phyloP scores from a whole-genome alignment of 1,140 invertebrate genomes.

The Ips nitidus region DNA sequence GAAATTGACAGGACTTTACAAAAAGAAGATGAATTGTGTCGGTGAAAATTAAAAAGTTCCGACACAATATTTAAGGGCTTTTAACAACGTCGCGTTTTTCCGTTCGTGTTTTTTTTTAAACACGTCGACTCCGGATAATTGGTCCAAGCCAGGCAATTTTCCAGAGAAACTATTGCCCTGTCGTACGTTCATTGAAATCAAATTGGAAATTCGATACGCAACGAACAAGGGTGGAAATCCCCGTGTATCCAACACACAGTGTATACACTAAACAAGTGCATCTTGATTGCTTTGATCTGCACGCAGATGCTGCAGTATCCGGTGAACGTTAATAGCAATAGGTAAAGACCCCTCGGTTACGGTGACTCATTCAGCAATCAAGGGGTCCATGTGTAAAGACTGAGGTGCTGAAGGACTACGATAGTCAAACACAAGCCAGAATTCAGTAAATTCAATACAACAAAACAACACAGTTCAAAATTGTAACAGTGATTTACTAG shows the following conservation, averaged over 20 bases:
- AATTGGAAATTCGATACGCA: constrained; percentile 29
- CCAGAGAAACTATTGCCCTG: background rate
- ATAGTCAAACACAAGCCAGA: constrained; percentile 23
- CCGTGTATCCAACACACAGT: constrained; percentile 36
- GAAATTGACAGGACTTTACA: constrained; percentile 48
- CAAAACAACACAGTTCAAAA: too few species aligned
- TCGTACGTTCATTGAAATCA: constrained; percentile 15
- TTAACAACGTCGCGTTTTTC: constrained; percentile 26
- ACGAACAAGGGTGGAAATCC: constrained; percentile 11
- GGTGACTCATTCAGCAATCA: constrained; percentile 52
- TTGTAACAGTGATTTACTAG: too few species aligned
- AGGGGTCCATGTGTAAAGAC: constrained; percentile 38
- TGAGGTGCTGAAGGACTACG: constrained; percentile 27
- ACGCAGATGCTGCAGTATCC: constrained; percentile 52
- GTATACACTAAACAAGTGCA: constrained; percentile 52
- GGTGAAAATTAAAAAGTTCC: constrained; percentile 45
- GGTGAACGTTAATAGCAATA: constrained; percentile 52
- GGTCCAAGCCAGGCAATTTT: background rate
- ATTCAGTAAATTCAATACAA: background rate
- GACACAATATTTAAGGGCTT: constrained; percentile 19
- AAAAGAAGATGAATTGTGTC: constrained; percentile 48
- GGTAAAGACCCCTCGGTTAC: constrained; percentile 45
- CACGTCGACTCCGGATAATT: background rate
- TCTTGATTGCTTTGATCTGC: constrained; percentile 53
- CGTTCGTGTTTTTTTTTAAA: constrained; percentile 1